Conservation (phyloP, 2,113 vertebrate genomes). For the Anarrhichthys ocellatus region DNA sequence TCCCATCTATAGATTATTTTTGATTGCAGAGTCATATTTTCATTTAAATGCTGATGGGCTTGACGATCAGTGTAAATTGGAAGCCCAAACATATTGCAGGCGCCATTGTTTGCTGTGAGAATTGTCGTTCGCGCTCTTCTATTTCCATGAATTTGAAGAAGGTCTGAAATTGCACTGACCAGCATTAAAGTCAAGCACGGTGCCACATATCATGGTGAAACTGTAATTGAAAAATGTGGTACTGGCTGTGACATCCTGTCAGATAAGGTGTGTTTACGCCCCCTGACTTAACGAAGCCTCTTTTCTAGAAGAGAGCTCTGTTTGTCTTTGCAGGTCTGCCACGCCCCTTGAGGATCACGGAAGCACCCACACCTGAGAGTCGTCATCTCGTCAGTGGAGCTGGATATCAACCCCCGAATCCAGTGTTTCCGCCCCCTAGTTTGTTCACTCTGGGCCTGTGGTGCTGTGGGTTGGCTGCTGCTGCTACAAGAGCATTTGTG, state of each 20-base stretch:
- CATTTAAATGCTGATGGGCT: constrained; percentile 84
- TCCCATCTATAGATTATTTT: constrained; percentile 61
- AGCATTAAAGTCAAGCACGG: constrained; percentile 48
- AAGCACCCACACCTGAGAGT: too few relatives aligned
- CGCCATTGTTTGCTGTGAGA: constrained; percentile 65
- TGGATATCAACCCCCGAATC: too few relatives aligned
- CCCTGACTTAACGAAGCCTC: too few relatives aligned
- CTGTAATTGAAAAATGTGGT: constrained; percentile 25
- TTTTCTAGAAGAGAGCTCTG: too few relatives aligned
- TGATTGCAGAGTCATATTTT: constrained; percentile 79
- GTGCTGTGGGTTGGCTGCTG: too few relatives aligned
- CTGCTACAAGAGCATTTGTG: too few relatives aligned
- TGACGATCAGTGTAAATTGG: constrained; percentile 67
- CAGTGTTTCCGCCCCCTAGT: too few relatives aligned
- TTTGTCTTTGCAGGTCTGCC: too few relatives aligned
- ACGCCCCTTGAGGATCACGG: too few relatives aligned
- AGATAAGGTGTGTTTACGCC: background rate
- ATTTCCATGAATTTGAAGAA: constrained; percentile 83
- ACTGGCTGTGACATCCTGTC: background rate
- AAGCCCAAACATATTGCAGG: constrained; percentile 68
- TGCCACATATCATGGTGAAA: constrained; percentile 23
- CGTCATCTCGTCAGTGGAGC: too few relatives aligned
- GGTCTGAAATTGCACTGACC: constrained; percentile 66
- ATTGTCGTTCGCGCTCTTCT: constrained; percentile 57
- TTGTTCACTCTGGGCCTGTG: too few relatives aligned